Evolutionary conservation across 2,888 invertebrate genomes (phyloP), one percentile per base, ranked within the genome.

Genomic region (Volucella zonaria): DNA sequence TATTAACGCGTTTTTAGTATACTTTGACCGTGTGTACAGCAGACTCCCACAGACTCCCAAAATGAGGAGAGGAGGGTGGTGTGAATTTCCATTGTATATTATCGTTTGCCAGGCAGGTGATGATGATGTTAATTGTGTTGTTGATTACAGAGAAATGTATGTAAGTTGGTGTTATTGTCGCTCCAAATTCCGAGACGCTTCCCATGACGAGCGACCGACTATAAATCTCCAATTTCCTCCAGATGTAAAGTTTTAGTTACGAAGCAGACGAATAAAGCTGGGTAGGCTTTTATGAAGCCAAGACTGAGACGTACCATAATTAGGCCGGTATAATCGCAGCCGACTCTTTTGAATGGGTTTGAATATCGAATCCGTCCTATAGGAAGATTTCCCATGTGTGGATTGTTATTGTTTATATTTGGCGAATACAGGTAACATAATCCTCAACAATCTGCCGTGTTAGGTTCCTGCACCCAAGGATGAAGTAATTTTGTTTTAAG

Each of bases 101-200:
- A 23, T 23, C 18, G 1, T 23, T 2, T 23, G 18, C 0, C 2
- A 23, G 18, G 2, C 18, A 23, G 18, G 1, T 23, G 3, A 23
- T 49, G 49, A n/a, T 45, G 18, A 11, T 45, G 9, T 12, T 4
- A n/a, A 49, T 11, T 49, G 31, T 64, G 64, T 31, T 23, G 49
- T 38, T 49, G 8, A 38, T 49, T 8, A 38, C 14, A n/a, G 12
- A 3, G 8, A n/a, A 18, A 8, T 3, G 42, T 52, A 40, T 51
- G 66, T 15, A 66, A 56, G 23, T 58, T 67, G 9, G 43, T 67
- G 54, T 31, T 66, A 12, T 76, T 76, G 31, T 61, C 61, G 40
- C 52, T 61, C 43, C 54, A 52, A 31, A 61, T 67, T 38, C 38
- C 43, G 4, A 23, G 8, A 2, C 54, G 64, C 18, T 64, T 74